A percentile compares a stretch with the other conserved stretches of the same genome.
phyloP scores from a whole-genome alignment of 2,113 vertebrate genomes.

The Chitala chitala region DNA sequence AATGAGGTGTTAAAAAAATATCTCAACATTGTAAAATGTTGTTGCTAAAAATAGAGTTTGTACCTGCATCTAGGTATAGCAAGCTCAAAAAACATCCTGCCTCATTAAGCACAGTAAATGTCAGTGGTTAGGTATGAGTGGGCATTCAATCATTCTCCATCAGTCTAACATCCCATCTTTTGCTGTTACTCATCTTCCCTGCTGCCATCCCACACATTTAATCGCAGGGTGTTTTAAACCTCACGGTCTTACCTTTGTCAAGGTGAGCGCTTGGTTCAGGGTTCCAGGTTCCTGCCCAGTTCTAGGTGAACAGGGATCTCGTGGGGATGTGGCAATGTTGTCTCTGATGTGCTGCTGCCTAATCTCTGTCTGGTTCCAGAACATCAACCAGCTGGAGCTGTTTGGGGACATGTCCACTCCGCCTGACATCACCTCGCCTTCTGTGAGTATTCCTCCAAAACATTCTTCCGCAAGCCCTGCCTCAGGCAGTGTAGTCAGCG shows the following conservation, averaged over 20 bases:
- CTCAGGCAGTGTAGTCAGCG: neutral
- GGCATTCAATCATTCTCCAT: conserved; percentile 13
- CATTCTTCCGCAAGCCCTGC: neutral
- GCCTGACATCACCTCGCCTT: conserved; percentile 94
- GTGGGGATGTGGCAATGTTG: neutral
- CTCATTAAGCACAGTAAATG: neutral
- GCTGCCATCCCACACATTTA: too few relatives aligned
- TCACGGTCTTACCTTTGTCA: neutral
- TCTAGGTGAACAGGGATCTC: neutral
- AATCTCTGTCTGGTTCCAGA: conserved; percentile 62
- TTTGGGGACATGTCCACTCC: conserved; percentile 99
- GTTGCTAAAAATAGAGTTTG: neutral
- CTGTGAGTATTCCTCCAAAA: conserved; percentile 68
- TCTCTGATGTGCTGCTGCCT: neutral
- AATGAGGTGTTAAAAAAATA: neutral
- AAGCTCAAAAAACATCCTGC: neutral
- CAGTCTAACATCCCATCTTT: conserved; percentile 14
- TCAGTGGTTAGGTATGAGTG: conserved; percentile 3
- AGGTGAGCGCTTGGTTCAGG: neutral
- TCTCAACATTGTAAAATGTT: neutral
- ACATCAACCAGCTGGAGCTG: conserved; percentile 97
- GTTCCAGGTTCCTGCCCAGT: neutral
- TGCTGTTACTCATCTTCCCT: neutral
- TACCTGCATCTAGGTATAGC: neutral
- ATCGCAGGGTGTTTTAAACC: neutral